Conservation (phyloP, 2,888 invertebrate species). For the Aethes cnicana region DNA sequence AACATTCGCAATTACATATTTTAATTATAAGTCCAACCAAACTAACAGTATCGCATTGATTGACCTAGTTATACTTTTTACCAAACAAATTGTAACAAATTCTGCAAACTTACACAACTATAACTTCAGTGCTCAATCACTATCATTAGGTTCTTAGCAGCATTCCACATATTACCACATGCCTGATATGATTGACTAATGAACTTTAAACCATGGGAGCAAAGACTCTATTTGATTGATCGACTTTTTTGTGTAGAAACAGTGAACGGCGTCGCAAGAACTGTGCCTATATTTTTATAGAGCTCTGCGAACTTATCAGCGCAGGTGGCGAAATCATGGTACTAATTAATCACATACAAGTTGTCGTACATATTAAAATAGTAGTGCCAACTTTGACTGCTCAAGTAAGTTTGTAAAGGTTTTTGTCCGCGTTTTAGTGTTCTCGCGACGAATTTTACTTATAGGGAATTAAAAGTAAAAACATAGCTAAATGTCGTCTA, state of each 20-base stretch:
- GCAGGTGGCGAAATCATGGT: constrained; percentile 3
- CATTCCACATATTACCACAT: constrained; percentile 24
- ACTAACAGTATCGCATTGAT: too few species aligned
- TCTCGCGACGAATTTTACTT: neutral
- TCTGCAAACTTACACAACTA: constrained; percentile 8
- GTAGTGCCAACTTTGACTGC: neutral
- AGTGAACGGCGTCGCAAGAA: constrained; percentile 19
- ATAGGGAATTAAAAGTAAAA: too few species aligned
- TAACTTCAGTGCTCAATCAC: constrained; percentile 19
- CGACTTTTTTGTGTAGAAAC: constrained; percentile 26
- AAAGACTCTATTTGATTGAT: constrained; percentile 22
- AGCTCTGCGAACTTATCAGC: constrained; percentile 12
- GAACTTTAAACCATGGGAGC: constrained; percentile 4
- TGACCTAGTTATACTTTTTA: neutral
- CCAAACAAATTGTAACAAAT: constrained; percentile 3
- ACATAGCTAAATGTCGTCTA: too few species aligned
- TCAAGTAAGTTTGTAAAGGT: constrained; percentile 8
- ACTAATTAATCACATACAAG: neutral
- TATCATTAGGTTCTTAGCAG: constrained; percentile 24
- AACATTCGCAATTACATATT: too few species aligned
- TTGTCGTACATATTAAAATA: neutral
- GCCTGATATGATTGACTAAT: constrained; percentile 1
- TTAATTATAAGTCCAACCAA: too few species aligned
- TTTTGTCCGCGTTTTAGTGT: constrained; percentile 3
- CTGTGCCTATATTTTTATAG: constrained; percentile 18